These are phyloP conservation scores for Eleginops maclovinus DNA, from an alignment of 2,113 vertebrate species.

Conservation along the genomic window DNA sequence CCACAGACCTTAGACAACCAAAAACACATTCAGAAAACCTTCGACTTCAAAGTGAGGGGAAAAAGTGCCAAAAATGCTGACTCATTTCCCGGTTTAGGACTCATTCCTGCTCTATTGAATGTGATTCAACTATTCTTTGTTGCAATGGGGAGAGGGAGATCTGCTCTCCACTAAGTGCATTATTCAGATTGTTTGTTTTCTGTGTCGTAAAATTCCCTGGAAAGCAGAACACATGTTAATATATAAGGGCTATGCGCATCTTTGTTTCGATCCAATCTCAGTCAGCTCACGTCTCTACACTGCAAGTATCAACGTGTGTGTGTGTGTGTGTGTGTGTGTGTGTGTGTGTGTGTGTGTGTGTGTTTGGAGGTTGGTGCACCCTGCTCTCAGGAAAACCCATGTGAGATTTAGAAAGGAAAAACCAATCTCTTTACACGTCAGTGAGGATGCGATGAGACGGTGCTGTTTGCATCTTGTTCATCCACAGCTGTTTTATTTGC, in stretches of 20 bases:
- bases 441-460: slow-evolving; percentile 6
- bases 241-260: not conserved
- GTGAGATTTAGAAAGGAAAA: not conserved
- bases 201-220: not conserved
- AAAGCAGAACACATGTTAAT: not conserved
- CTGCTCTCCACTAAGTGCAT: no score
- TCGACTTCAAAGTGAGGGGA: no score
- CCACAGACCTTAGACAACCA: no score
- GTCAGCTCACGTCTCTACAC: slow-evolving; percentile 6
- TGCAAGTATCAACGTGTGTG: not conserved
- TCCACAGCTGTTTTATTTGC: slow-evolving; percentile 34
- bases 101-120: no score
- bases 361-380: not conserved
- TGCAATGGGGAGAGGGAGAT: no score
- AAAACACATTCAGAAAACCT: no score
- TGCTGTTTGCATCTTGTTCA: slow-evolving; percentile 30
- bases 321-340: slow-evolving; percentile 1
- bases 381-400: slow-evolving; percentile 32
- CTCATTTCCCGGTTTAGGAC: no score
- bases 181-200: not conserved
- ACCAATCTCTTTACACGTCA: slow-evolving; percentile 1
- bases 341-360: slow-evolving; percentile 11
- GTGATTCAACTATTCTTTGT: no score
- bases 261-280: slow-evolving; percentile 8
- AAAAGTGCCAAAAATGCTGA: no score